These are phyloP conservation scores for Alces alces DNA, from an alignment of 2,113 vertebrate genomes.

Conservation along the genomic window DNA sequence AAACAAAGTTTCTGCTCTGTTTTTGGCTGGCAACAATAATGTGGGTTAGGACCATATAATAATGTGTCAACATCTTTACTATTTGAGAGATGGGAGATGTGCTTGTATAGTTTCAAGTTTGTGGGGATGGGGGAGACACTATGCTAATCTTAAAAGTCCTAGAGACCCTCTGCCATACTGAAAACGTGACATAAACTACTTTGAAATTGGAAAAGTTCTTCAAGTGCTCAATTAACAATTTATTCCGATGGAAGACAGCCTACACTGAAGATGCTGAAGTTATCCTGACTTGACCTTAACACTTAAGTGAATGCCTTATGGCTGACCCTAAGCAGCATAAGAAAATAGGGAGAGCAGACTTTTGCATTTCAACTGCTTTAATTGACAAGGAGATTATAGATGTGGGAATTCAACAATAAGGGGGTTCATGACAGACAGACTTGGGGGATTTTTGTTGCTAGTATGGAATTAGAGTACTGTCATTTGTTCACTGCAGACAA, in stretches of 20 bases:
- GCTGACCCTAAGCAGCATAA: neutral
- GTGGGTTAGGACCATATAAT: neutral
- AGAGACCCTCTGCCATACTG: neutral
- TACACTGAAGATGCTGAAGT: neutral
- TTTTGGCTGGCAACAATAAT: neutral
- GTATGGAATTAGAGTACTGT: neutral
- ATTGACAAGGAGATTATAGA: neutral
- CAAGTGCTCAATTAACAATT: neutral
- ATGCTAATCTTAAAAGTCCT: neutral
- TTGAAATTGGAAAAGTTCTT: neutral
- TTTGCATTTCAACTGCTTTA: constrained; percentile 5
- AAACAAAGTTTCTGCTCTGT: neutral
- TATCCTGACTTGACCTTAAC: neutral
- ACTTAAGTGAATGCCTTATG: neutral
- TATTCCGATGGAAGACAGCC: neutral
- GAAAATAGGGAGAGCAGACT: neutral
- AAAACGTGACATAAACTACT: neutral
- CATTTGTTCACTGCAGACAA: neutral
- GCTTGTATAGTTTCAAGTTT: neutral
- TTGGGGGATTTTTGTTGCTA: neutral
- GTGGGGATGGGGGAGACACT: neutral
- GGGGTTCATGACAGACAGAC: neutral
- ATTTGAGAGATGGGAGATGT: neutral
- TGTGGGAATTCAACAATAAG: neutral
- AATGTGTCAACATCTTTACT: neutral